Percentiles rank a stretch among this genome's conserved stretches.
These are phyloP conservation scores for Andrena camellia DNA, from an alignment of 2,888 invertebrate genomes.

Conservation along the genomic window DNA sequence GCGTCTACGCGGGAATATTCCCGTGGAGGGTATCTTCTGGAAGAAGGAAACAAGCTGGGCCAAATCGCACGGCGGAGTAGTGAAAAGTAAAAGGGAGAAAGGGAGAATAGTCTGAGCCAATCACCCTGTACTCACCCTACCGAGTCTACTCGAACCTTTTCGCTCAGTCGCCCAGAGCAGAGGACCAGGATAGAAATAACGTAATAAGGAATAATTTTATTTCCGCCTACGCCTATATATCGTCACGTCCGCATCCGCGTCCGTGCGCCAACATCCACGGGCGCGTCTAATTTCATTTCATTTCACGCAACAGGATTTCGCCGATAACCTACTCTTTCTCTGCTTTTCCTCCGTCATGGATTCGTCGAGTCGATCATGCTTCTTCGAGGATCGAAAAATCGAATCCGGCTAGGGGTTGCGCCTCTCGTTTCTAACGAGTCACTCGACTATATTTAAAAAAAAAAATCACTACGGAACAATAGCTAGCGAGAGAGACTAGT, in stretches of 20 bases:
- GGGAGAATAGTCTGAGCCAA: conserved; percentile 65
- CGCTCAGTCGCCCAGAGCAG: conserved; percentile 36
- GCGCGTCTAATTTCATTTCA: conserved; percentile 72
- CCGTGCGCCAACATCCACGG: conserved; percentile 37
- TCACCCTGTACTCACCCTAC: conserved; percentile 47
- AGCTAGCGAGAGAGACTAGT: neutral
- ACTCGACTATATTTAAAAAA: neutral
- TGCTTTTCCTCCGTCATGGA: neutral
- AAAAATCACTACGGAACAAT: neutral
- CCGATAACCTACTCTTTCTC: conserved; percentile 27
- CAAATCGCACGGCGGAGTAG: neutral
- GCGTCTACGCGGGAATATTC: conserved; percentile 23
- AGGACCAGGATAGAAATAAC: conserved; percentile 73
- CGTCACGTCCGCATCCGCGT: conserved; percentile 51
- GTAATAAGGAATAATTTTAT: conserved; percentile 80
- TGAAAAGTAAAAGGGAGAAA: conserved; percentile 47
- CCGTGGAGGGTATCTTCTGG: neutral
- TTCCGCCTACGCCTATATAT: conserved; percentile 66
- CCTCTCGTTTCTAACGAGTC: neutral
- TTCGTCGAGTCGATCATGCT: too few species aligned
- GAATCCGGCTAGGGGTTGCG: neutral
- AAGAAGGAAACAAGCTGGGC: conserved; percentile 11
- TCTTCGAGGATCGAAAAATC: too few species aligned
- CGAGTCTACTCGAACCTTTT: conserved; percentile 64
- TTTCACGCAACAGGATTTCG: conserved; percentile 51